These are phyloP conservation scores for Meliscaeva auricollis DNA, from an alignment of 2,888 invertebrate genomes.

Conservation along the genomic window DNA sequence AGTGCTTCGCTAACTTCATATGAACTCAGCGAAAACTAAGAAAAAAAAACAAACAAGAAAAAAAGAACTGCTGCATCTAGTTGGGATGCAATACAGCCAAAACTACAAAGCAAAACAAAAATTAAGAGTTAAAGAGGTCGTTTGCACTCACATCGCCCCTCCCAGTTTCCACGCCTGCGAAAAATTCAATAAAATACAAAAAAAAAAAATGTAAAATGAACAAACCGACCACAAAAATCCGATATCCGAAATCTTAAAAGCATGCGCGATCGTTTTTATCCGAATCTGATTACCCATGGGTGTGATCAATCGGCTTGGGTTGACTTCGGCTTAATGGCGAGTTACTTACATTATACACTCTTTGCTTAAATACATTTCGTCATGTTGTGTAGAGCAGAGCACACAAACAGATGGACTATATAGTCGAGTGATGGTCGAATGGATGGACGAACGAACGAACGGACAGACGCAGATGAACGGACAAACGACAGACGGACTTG, in stretches of 20 bases:
- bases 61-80: too few species aligned
- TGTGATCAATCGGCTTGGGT: constrained; percentile 71
- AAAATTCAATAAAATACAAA: not conserved
- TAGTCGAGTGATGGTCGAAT: not conserved
- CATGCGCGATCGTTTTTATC: constrained; percentile 76
- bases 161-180: not conserved
- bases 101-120: too few species aligned
- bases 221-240: constrained; percentile 53
- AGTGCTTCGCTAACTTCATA: too few species aligned
- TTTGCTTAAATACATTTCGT: constrained; percentile 65
- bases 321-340: constrained; percentile 14
- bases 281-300: constrained; percentile 76
- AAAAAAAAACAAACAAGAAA: too few species aligned
- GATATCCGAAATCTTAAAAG: constrained; percentile 76
- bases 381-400: too few species aligned
- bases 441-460: constrained; percentile 15
- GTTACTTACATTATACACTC: constrained; percentile 10
- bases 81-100: too few species aligned
- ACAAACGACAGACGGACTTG: constrained; percentile 25
- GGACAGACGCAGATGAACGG: constrained; percentile 53
- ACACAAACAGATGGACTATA: constrained; percentile 60
- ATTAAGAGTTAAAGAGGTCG: not conserved
- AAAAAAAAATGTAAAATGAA: constrained; percentile 18
- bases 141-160: not conserved
- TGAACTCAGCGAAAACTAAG: too few species aligned